A percentile compares a stretch with the other conserved stretches of the same genome.
These are phyloP conservation scores for Ichneumon xanthorius DNA, from an alignment of 2,888 invertebrate genomes.

Conservation along the genomic window DNA sequence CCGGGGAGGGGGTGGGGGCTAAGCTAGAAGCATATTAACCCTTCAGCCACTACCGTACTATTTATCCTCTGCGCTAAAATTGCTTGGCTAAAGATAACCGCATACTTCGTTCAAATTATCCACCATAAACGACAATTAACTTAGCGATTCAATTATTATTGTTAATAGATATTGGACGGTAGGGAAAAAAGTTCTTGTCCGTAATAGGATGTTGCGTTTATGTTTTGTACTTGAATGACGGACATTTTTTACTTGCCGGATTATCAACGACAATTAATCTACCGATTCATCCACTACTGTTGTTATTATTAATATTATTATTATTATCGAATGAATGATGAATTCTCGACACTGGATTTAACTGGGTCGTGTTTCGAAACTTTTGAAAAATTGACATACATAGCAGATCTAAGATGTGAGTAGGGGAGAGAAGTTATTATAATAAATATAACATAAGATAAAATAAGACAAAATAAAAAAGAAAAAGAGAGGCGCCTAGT, in stretches of 20 bases:
- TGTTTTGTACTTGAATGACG: background rate
- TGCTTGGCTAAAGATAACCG: background rate
- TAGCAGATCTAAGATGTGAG: too few relatives aligned
- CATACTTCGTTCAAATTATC: background rate
- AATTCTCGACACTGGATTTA: too few relatives aligned
- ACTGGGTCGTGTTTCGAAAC: too few relatives aligned
- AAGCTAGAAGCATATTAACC: constrained; percentile 14
- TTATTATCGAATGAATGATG: too few relatives aligned
- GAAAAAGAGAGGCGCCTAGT: too few relatives aligned
- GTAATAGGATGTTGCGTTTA: background rate
- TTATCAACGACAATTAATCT: background rate
- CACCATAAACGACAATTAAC: background rate
- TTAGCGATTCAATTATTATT: background rate
- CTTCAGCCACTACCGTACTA: background rate
- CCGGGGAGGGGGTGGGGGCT: background rate
- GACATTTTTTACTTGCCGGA: background rate
- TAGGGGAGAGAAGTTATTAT: too few relatives aligned
- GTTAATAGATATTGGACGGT: background rate
- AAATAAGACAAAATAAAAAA: too few relatives aligned
- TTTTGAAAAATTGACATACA: too few relatives aligned
- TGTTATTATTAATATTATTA: background rate
- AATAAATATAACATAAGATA: too few relatives aligned
- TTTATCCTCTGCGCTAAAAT: background rate
- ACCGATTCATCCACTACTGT: background rate
- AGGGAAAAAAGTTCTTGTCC: background rate